Percentiles rank a stretch among this genome's conserved stretches.
These are phyloP conservation scores for Aphis craccivora DNA, from an alignment of 1,140 invertebrate genomes.

Conservation along the genomic window DNA sequence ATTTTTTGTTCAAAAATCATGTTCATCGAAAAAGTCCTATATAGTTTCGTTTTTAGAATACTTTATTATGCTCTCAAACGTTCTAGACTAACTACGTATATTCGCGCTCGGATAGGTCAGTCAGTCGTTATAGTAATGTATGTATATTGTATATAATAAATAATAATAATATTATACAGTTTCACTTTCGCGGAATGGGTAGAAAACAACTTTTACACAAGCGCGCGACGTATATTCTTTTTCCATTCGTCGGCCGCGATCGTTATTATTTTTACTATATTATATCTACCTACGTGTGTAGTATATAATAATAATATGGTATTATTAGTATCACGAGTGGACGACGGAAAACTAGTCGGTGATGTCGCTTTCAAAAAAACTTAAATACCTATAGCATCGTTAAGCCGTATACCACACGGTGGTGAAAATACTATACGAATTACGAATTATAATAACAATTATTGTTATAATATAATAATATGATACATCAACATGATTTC, in stretches of 20 bases:
- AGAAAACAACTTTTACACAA: conserved; percentile 36
- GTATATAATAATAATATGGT: background rate
- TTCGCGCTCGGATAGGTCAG: background rate
- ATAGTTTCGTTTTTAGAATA: background rate
- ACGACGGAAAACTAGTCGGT: background rate
- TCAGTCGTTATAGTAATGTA: background rate
- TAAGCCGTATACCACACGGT: background rate
- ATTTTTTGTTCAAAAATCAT: background rate
- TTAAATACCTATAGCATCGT: background rate
- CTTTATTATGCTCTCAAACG: background rate
- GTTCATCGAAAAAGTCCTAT: background rate
- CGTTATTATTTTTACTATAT: background rate
- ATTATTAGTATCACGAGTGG: background rate
- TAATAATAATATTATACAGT: background rate
- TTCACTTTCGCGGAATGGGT: conserved; percentile 33
- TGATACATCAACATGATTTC: background rate
- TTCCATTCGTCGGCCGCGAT: background rate
- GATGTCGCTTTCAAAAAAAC: conserved; percentile 14
- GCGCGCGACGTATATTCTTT: background rate
- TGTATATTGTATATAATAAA: background rate
- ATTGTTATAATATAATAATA: background rate
- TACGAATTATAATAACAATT: background rate
- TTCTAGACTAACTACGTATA: background rate
- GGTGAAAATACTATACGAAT: background rate
- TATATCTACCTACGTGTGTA: background rate